Evolutionary conservation across 2,797 vertebrate species (phyloP).

Genomic region (Tragopan temminckii): DNA sequence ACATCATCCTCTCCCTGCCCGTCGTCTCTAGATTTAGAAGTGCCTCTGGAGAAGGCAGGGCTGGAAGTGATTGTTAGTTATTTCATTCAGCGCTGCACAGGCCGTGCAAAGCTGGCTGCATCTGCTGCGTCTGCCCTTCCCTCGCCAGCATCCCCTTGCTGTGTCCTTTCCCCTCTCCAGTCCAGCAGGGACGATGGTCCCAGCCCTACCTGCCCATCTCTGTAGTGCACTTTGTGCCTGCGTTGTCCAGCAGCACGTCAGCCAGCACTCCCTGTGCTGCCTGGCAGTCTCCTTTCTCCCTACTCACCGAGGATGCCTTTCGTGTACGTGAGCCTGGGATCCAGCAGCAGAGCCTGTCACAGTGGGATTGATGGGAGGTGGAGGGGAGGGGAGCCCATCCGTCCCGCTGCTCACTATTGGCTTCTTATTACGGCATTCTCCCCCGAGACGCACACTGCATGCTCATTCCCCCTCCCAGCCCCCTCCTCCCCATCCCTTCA

Average conservation of each 20-base stretch:
- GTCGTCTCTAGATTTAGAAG: background rate
- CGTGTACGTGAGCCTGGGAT: background rate
- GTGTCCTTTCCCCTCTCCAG: background rate
- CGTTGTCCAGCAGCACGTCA: background rate
- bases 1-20: background rate
- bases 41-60: background rate
- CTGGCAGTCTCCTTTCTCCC: conserved; percentile 14
- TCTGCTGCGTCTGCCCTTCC: background rate
- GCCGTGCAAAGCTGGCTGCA: background rate
- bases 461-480: conserved; percentile 80
- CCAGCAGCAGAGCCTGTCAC: conserved; percentile 48
- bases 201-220: background rate
- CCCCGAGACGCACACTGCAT: conserved; percentile 83
- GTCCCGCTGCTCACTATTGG: conserved; percentile 89
- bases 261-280: background rate
- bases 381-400: conserved; percentile 77
- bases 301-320: background rate
- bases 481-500: conserved; percentile 82
- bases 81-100: background rate
- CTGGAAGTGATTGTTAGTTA: background rate
- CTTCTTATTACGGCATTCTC: conserved; percentile 94
- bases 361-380: conserved; percentile 57
- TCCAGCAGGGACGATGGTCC: background rate
- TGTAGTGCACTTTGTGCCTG: background rate
- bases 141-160: background rate